Conservation (phyloP, 1,140 invertebrate species). For the Drosophila equinoxialis region DNA sequence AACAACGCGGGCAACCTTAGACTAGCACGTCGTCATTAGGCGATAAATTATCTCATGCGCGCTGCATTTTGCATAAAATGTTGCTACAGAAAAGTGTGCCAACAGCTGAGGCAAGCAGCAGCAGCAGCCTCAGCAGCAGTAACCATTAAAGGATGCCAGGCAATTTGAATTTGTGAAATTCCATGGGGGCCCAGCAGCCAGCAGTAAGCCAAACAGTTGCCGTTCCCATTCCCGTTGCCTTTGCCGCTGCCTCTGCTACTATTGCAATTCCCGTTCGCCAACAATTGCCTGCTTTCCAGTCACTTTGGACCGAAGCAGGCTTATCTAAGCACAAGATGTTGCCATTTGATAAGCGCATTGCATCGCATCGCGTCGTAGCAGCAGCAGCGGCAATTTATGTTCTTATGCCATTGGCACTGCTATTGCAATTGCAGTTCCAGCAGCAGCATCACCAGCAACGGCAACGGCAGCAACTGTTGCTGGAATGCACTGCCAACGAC, state of each 20-base stretch:
- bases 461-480: slow-evolving; percentile 67
- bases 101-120: slow-evolving; percentile 50
- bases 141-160: slow-evolving; percentile 74
- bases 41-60: slow-evolving; percentile 78
- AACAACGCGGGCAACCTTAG: slow-evolving; percentile 71
- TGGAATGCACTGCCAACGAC: slow-evolving; percentile 62
- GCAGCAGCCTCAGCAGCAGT: slow-evolving; percentile 26
- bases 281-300: slow-evolving; percentile 15
- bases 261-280: slow-evolving; percentile 34
- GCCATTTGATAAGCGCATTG: slow-evolving; percentile 74
- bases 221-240: slow-evolving; percentile 33
- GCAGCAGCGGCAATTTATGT: slow-evolving; percentile 67
- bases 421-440: slow-evolving; percentile 56
- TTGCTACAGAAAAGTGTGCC: slow-evolving; percentile 73
- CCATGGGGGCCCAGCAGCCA: slow-evolving; percentile 51
- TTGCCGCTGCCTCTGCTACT: slow-evolving; percentile 30
- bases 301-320: slow-evolving; percentile 37
- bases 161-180: slow-evolving; percentile 81
- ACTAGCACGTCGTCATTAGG: slow-evolving; percentile 79
- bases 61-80: slow-evolving; percentile 78
- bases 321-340: slow-evolving; percentile 81
- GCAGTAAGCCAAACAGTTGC: slow-evolving; percentile 29
- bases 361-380: slow-evolving; percentile 48
- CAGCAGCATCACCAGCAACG: slow-evolving; percentile 32
- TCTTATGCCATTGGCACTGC: slow-evolving; percentile 32